Evolutionary conservation across 37 sponge, comb jelly and placozoan genomes (phyloP).

Genomic region (Halichondria panicea): DNA sequence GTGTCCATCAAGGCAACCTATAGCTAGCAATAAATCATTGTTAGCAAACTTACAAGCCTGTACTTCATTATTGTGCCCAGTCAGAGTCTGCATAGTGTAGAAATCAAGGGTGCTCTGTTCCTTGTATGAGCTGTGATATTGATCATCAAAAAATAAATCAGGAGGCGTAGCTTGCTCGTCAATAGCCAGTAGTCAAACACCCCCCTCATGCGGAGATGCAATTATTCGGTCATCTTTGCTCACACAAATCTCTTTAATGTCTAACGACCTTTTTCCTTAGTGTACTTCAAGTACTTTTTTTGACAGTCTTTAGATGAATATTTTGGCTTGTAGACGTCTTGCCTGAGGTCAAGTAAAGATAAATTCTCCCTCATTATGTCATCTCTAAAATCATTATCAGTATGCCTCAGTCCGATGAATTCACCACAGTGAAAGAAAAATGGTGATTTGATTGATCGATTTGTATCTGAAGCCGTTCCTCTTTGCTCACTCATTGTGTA

Average conservation of each 20-base stretch:
- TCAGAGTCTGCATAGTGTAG: neutral
- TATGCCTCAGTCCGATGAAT: conserved; percentile 37
- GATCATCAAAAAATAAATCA: conserved; percentile 33
- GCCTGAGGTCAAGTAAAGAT: conserved; percentile 23
- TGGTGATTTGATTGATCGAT: conserved; percentile 38
- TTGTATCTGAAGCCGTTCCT: conserved; percentile 1
- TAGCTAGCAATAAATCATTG: conserved; percentile 36
- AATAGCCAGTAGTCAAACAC: conserved; percentile 35
- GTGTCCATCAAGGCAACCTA: conserved; percentile 40
- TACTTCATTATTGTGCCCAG: conserved; percentile 12
- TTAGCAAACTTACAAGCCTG: conserved; percentile 49
- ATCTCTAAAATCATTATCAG: conserved; percentile 20
- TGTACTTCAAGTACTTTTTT: conserved; percentile 28
- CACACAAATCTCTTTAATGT: conserved; percentile 60
- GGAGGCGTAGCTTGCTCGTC: conserved; percentile 29
- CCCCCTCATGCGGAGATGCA: conserved; percentile 36
- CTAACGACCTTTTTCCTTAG: conserved; percentile 32
- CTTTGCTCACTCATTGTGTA: conserved; percentile 14
- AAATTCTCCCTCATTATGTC: conserved; percentile 11
- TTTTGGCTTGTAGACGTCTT: neutral
- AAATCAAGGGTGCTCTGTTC: neutral
- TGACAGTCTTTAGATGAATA: neutral
- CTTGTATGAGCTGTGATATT: conserved; percentile 15
- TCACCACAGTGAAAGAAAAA: conserved; percentile 42
- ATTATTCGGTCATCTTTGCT: conserved; percentile 53